phyloP scores from a whole-genome alignment of 2,888 invertebrate genomes.

The Eupithecia subumbrata region DNA sequence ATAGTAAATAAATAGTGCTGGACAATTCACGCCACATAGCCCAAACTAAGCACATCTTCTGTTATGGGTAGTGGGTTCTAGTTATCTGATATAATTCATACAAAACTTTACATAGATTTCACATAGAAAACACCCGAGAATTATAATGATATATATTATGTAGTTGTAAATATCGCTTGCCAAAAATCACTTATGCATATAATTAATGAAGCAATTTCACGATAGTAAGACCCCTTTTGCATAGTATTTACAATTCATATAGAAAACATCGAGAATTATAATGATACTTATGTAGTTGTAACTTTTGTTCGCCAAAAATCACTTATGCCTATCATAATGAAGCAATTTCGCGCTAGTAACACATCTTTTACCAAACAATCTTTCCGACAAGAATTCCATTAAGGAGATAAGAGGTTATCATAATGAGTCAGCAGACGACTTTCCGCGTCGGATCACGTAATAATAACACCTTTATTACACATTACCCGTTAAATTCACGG shows the following conservation, averaged over 20 bases:
- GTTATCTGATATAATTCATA: neutral
- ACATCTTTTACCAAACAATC: constrained; percentile 1
- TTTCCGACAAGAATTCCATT: constrained; percentile 17
- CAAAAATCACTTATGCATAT: too few relatives aligned
- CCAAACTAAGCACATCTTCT: neutral
- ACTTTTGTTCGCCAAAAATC: neutral
- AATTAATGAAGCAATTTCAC: too few relatives aligned
- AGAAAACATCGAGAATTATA: neutral
- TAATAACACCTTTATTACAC: constrained; percentile 72
- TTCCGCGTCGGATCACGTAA: constrained; percentile 50
- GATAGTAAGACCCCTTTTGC: too few relatives aligned
- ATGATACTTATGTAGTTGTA: neutral
- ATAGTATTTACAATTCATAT: neutral
- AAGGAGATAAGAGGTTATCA: constrained; percentile 48
- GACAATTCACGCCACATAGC: neutral
- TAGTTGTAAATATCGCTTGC: too few relatives aligned
- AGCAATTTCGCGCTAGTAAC: neutral
- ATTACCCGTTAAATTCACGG: constrained; percentile 67
- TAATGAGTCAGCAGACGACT: constrained; percentile 45
- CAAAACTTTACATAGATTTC: too few relatives aligned
- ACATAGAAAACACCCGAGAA: too few relatives aligned
- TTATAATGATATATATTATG: too few relatives aligned
- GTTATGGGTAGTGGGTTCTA: neutral
- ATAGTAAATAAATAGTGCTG: neutral
- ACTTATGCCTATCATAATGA: neutral